phyloP scores from a whole-genome alignment of 2,113 vertebrate species.

The Promerops cafer region DNA sequence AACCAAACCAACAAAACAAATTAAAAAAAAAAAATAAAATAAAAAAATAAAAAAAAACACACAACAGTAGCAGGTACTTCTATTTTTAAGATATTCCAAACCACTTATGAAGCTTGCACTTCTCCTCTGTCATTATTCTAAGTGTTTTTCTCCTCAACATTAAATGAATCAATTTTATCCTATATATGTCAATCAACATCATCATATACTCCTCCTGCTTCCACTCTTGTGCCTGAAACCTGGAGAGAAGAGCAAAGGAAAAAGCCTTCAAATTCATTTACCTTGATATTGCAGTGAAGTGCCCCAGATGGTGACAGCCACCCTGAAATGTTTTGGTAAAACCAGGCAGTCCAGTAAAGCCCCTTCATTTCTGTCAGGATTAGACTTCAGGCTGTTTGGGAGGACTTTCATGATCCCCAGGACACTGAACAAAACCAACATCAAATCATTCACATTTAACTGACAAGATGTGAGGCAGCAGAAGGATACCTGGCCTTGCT shows the following conservation, averaged over 20 bases:
- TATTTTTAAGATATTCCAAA: neutral
- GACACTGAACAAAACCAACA: neutral
- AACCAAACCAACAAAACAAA: neutral
- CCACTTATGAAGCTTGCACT: neutral
- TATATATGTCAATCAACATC: neutral
- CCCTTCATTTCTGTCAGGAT: neutral
- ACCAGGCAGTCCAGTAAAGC: neutral
- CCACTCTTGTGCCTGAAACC: neutral
- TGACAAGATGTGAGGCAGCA: neutral
- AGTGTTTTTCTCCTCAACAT: neutral
- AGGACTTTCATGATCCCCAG: neutral
- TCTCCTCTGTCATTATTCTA: neutral
- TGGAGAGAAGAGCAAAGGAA: neutral
- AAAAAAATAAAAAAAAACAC: neutral
- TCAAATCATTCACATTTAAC: neutral
- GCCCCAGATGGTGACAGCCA: neutral
- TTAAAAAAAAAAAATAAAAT: rapidly evolving
- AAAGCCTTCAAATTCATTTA: neutral
- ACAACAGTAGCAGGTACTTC: neutral
- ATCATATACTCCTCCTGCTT: neutral
- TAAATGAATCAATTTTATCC: neutral
- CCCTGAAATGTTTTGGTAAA: neutral
- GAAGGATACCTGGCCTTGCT: neutral
- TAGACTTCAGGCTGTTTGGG: neutral
- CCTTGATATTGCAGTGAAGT: neutral